Evolutionary conservation across 2,113 vertebrate species (phyloP).

Genomic region (Lepisosteus oculatus): DNA sequence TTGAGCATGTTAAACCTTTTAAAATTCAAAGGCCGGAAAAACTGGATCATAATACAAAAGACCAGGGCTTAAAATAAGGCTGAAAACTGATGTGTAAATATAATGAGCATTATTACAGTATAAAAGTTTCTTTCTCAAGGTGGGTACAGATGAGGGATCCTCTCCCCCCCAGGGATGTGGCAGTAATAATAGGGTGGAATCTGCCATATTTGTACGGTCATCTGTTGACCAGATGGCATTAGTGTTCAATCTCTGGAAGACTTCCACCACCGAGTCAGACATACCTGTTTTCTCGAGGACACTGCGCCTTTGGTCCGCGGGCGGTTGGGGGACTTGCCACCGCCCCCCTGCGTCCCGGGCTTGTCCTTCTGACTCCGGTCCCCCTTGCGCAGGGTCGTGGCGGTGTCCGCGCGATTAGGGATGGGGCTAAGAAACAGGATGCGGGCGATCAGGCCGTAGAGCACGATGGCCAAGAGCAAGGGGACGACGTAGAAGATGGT

Average conservation of each 20-base stretch:
- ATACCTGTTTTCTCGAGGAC: constrained; percentile 78
- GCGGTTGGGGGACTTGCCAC: constrained; percentile 32
- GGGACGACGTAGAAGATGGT: constrained; percentile 71
- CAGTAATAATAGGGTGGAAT: too few relatives aligned
- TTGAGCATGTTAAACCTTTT: too few relatives aligned
- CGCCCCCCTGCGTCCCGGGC: constrained; percentile 15
- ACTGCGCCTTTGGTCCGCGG: constrained; percentile 44
- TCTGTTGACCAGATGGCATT: background rate
- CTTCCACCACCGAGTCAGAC: background rate
- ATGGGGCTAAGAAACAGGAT: constrained; percentile 66
- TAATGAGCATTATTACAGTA: too few relatives aligned
- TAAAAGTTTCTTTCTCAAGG: too few relatives aligned
- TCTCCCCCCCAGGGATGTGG: too few relatives aligned
- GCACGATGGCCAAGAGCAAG: constrained; percentile 62
- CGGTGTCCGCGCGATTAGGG: constrained; percentile 43
- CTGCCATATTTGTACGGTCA: too few relatives aligned
- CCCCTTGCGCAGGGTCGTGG: constrained; percentile 41
- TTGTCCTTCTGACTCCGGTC: constrained; percentile 44
- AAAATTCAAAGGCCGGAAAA: too few relatives aligned
- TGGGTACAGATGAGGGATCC: too few relatives aligned
- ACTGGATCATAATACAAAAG: too few relatives aligned
- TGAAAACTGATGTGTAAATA: too few relatives aligned
- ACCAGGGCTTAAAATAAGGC: too few relatives aligned
- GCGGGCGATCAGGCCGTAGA: constrained; percentile 69
- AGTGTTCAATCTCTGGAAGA: too few relatives aligned